phyloP scores from a whole-genome alignment of 64 coral and sea anemone genomes.

The Stichodactyla mertensii region DNA sequence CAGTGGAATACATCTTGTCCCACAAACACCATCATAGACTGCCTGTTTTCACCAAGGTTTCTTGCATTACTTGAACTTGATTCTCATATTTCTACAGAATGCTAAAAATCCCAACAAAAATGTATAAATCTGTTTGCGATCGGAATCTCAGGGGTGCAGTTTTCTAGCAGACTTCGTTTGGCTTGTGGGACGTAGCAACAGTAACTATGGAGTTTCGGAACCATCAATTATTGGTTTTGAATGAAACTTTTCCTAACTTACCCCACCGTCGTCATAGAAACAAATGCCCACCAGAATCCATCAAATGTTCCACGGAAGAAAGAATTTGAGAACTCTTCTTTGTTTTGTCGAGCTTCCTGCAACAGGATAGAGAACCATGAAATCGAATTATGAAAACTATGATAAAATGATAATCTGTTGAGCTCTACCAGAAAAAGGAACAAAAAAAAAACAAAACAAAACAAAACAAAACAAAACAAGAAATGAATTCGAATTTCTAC shows the following conservation, averaged over 20 bases:
- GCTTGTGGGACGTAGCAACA: too few species aligned
- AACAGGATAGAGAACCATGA: neutral
- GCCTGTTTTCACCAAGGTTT: too few species aligned
- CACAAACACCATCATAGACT: too few species aligned
- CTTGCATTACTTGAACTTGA: too few species aligned
- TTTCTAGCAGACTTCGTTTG: too few species aligned
- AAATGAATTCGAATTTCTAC: neutral
- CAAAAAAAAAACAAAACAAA: neutral
- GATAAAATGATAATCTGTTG: neutral
- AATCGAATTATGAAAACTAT: neutral
- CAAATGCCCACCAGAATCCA: slow-evolving; percentile 25
- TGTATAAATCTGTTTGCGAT: too few species aligned
- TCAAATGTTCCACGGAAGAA: slow-evolving; percentile 20
- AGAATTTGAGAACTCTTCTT: neutral
- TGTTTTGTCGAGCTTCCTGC: neutral
- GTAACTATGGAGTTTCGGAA: neutral
- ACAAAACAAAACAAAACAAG: neutral
- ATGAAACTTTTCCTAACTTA: neutral
- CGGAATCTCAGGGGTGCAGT: too few species aligned
- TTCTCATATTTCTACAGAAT: too few species aligned
- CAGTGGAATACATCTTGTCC: too few species aligned
- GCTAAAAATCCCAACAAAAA: too few species aligned
- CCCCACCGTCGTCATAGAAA: slow-evolving; percentile 27
- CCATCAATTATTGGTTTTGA: neutral
- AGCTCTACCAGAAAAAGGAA: neutral